Evolutionary conservation across 30 jellyfish, hydroid and myxozoan genomes (phyloP), one percentile per base, ranked within the genome.

Genomic region (Aurelia sp.): DNA sequence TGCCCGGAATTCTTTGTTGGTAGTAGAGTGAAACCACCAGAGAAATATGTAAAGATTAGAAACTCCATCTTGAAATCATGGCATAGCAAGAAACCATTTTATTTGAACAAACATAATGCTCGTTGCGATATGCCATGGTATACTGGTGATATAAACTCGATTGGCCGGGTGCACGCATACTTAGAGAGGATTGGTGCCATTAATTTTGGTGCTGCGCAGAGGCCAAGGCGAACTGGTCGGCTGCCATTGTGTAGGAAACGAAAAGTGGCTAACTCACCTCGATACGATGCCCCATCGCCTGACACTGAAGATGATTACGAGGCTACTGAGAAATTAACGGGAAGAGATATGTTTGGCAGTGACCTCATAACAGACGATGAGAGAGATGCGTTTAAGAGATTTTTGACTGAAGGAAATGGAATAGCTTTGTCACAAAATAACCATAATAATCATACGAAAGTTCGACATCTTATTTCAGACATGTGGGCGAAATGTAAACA

Each of bases 1-100:
- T 86, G 96, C 78, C 89, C 90, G 16, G 96, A 86, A 67, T 86
- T 86, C 75, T 86, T 86, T 60, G 63, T 67, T 35, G 96, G 96
- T 6, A 86, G 96, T 70, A 44, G 76, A 31, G 96, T 76, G 9
- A 86, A 86, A 66, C 88, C 96, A 13, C 96, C 96, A n/a, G 96
- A 86, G 35, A 75, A 76, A 31, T 86, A 86, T 40, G 83, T 75
- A 80, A 86, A 76, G 38, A 86, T 86, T 31, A 52, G 96, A 63
- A 80, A 76, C 68, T 72, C 96, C 33, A 86, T 86, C 18, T 20
- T 86, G 61, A 71, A 72, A 20, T 76, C 88, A 11, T 86, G 96
- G 96, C 90, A 74, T 15, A 41, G 17, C 31, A 68, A 58, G 67
- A 86, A 67, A 53, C 96, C 96, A 76, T 63, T 30, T 67, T 86